Evolutionary conservation across 2,888 invertebrate species (phyloP).

Genomic region (Cephus nigrinus): DNA sequence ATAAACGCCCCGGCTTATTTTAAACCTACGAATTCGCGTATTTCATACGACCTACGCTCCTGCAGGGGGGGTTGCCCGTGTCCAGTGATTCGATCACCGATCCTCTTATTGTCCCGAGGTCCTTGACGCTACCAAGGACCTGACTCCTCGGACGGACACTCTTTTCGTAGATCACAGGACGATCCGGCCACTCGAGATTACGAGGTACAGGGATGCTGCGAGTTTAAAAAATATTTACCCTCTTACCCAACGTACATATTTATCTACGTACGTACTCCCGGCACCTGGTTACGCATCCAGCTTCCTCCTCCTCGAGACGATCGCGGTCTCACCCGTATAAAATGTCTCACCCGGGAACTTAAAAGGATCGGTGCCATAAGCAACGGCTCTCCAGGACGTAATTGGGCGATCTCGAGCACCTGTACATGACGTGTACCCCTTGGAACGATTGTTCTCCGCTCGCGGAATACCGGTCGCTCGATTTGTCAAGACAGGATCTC

Average conservation of each 20-base stretch:
- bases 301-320: not conserved
- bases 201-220: not conserved
- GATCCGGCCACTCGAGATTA: not conserved
- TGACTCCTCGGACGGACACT: conserved; percentile 3
- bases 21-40: conserved; percentile 26
- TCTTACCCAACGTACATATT: not conserved
- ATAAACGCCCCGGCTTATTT: conserved; percentile 47
- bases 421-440: conserved; percentile 32
- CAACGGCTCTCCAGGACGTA: conserved; percentile 27
- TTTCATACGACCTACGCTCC: conserved; percentile 33
- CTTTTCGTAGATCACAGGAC: not conserved
- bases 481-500: conserved; percentile 57
- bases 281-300: not conserved
- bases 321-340: not conserved
- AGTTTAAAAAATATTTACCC: not conserved
- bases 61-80: conserved; percentile 16
- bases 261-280: not conserved
- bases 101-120: conserved; percentile 49
- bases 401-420: conserved; percentile 56
- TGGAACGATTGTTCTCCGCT: not conserved
- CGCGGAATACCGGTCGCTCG: conserved; percentile 25
- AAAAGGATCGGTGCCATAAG: not conserved
- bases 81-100: conserved; percentile 42
- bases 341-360: not conserved
- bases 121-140: conserved; percentile 39